Evolutionary conservation across 2,113 vertebrate genomes (phyloP).

Genomic region (Cephalopholis sonnerati): DNA sequence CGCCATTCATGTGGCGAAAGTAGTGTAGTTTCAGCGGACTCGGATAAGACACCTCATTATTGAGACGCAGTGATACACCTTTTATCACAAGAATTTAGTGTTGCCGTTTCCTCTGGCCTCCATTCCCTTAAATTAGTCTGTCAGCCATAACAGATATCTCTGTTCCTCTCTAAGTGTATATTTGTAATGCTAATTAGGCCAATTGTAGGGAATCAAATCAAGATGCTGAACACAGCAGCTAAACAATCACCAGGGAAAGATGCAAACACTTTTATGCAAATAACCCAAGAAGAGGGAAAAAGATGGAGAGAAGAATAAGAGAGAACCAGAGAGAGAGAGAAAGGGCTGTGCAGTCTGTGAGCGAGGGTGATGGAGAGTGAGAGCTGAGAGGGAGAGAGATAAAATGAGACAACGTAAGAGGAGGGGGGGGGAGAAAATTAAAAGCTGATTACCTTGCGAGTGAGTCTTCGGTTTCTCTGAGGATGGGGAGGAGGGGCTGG

Average conservation of each 20-base stretch:
- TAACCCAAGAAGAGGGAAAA: conserved; percentile 34
- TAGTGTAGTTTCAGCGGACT: conserved; percentile 20
- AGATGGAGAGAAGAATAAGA: conserved; percentile 18
- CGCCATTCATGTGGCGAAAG: background rate
- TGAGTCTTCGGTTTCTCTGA: conserved; percentile 63
- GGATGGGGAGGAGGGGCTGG: conserved; percentile 36
- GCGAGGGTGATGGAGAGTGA: conserved; percentile 47
- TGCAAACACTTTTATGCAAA: conserved; percentile 77
- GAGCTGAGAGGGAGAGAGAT: conserved; percentile 33
- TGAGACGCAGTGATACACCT: conserved; percentile 34
- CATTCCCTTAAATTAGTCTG: conserved; percentile 62
- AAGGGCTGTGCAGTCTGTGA: conserved; percentile 18
- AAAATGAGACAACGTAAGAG: conserved; percentile 39
- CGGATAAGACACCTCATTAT: conserved; percentile 37
- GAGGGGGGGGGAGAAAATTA: conserved; percentile 65
- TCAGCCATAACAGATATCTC: conserved; percentile 66
- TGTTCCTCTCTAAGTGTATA: conserved; percentile 65
- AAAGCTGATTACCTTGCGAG: conserved; percentile 80
- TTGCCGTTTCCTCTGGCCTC: conserved; percentile 36
- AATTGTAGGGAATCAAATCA: conserved; percentile 77
- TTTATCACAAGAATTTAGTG: conserved; percentile 53
- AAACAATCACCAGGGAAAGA: conserved; percentile 77
- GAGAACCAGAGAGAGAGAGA: conserved; percentile 35
- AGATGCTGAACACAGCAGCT: conserved; percentile 77
- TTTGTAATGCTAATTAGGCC: conserved; percentile 81